Evolutionary conservation across 1,140 invertebrate species (phyloP).

Genomic region (Drosophila takahashii): DNA sequence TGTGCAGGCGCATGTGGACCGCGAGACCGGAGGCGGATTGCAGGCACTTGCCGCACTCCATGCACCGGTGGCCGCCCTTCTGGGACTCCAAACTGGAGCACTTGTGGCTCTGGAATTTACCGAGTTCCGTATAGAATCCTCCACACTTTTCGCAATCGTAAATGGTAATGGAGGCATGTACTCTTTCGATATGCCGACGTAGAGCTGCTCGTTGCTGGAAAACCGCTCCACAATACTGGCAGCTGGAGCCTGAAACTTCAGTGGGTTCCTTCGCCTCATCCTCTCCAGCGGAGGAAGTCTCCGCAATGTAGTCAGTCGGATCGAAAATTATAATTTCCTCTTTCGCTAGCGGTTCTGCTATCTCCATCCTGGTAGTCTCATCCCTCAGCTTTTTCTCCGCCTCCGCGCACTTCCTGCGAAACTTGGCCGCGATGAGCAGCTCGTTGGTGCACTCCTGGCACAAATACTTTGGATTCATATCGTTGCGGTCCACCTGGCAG

Average conservation of each 20-base stretch:
- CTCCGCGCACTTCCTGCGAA: conserved; percentile 55
- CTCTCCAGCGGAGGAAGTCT: background rate
- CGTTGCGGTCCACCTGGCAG: conserved; percentile 30
- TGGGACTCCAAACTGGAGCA: background rate
- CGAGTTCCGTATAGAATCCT: conserved; percentile 35
- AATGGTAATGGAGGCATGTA: conserved; percentile 9
- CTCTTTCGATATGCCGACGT: conserved; percentile 48
- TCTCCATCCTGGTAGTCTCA: background rate
- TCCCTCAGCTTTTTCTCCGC: conserved; percentile 25
- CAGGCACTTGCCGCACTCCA: conserved; percentile 52
- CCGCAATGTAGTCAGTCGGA: conserved; percentile 23
- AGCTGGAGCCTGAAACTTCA: conserved; percentile 9
- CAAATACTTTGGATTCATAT: conserved; percentile 55
- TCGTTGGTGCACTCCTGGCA: conserved; percentile 64
- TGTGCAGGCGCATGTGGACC: conserved; percentile 97
- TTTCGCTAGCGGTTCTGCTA: background rate
- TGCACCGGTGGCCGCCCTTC: conserved; percentile 17
- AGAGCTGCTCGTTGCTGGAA: conserved; percentile 48
- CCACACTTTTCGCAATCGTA: conserved; percentile 43
- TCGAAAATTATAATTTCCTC: conserved; percentile 42
- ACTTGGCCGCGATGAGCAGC: conserved; percentile 58
- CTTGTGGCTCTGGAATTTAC: conserved; percentile 29
- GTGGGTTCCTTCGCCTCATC: conserved; percentile 8
- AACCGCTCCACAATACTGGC: conserved; percentile 61
- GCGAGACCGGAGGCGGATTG: conserved; percentile 40